Evolutionary conservation across 2,888 invertebrate species (phyloP), one percentile per base, ranked within the genome.

Genomic region (Lymantria dispar): DNA sequence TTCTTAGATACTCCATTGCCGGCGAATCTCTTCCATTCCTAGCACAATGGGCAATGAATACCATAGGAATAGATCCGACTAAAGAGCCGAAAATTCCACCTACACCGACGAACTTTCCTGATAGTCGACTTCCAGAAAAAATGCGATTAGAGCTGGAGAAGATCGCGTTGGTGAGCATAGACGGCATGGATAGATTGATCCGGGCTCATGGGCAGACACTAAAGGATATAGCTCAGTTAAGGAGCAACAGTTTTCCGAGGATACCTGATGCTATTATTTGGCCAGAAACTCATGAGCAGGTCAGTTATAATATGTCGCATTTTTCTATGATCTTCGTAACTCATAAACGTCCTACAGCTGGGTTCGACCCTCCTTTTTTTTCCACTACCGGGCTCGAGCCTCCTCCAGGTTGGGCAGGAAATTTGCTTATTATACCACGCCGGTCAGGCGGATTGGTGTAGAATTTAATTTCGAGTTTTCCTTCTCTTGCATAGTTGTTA

Each of bases 181-280:
- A 96, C 47, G 96, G 96, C 0, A 92, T 96, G 67, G 98, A 98
- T 76, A 92, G 99, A 40, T 85, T 98, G 52, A 94, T 98, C 61
- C 92, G 98, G 55, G 95, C 97, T 0, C 98, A 98, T 80, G 98
- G 98, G 0, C 99, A 99, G 82, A 98, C 98, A 0, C 85, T 99
- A 45, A 94, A 96, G 64, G 99, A 99, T 74, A 96, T 99, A 58
- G 95, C 95, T 63, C 92, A 93, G 11, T 83, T 99, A 49, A 92
- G 97, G 68, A 92, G 93, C 48, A 96, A 96, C 54, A 86, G 79
- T 42, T 96, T 97, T 70, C 93, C 94, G 50, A 93, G 98, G 67
- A 96, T 99, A 74, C 99, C 99, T 1, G 99, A 99, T 75, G 82
- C 99, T 11, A 96, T 99, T 0, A 92, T 98, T 0, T 99, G 99